A percentile compares a stretch with the other conserved stretches of the same genome.
phyloP scores from a whole-genome alignment of 2,888 invertebrate species.

The Palloptera scutellata region DNA sequence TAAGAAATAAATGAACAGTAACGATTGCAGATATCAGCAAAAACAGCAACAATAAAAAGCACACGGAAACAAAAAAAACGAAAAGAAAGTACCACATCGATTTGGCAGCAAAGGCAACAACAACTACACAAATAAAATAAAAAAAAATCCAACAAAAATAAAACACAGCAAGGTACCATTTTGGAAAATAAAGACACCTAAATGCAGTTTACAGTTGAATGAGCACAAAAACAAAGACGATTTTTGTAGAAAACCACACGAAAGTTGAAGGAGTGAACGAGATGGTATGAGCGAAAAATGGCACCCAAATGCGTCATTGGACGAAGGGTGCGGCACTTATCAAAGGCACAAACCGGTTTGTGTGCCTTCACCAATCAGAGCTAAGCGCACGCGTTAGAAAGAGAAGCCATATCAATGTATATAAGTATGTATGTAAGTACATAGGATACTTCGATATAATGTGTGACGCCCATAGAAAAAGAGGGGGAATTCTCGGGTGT shows the following conservation, averaged over 20 bases:
- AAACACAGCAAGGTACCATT: slow-evolving; percentile 18
- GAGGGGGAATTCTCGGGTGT: slow-evolving; percentile 15
- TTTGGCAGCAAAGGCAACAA: slow-evolving; percentile 14
- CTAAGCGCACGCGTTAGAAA: neutral
- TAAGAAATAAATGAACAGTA: slow-evolving; percentile 34
- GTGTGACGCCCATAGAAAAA: neutral
- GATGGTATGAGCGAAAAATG: slow-evolving; percentile 9
- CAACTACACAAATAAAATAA: neutral
- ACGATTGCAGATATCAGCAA: slow-evolving; percentile 8
- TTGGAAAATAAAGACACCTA: slow-evolving; percentile 19
- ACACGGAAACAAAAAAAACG: neutral
- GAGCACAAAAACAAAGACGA: neutral
- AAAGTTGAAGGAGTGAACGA: slow-evolving; percentile 33
- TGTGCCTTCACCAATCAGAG: slow-evolving; percentile 31
- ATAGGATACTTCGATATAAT: neutral
- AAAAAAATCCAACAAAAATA: slow-evolving; percentile 9
- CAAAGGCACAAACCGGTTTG: slow-evolving; percentile 28
- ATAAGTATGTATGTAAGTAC: slow-evolving; percentile 1
- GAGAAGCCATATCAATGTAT: slow-evolving; percentile 1
- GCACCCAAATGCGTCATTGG: neutral
- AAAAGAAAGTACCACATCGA: slow-evolving; percentile 7
- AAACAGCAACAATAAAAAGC: slow-evolving; percentile 14
- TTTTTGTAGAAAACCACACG: slow-evolving; percentile 1
- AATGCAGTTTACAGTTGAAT: neutral
- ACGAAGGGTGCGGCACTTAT: neutral